A percentile compares a stretch with the other conserved stretches of the same genome.
phyloP scores from a whole-genome alignment of 2,113 vertebrate species.

The Myiozetetes cayanensis region DNA sequence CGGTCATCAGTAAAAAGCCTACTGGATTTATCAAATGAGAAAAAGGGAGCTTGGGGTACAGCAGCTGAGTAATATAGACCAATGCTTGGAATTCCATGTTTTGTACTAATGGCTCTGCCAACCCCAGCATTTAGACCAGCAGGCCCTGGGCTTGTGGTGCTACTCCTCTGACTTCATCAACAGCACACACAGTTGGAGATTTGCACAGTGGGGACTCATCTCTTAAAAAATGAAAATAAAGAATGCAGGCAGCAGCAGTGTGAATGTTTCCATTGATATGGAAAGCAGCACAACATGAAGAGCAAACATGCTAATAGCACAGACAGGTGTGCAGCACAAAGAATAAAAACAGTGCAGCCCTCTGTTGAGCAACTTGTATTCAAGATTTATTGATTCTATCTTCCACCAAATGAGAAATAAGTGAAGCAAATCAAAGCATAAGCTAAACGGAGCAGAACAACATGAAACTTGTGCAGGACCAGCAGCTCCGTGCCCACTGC shows the following conservation, averaged over 20 bases:
- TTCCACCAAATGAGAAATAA: constrained; percentile 31
- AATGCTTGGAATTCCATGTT: background rate
- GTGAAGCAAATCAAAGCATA: constrained; percentile 41
- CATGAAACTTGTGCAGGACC: background rate
- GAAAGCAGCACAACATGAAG: background rate
- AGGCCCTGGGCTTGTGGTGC: background rate
- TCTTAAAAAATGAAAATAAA: background rate
- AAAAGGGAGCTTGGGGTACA: background rate
- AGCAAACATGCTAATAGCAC: background rate
- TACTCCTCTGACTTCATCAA: background rate
- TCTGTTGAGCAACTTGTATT: background rate
- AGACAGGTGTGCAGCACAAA: background rate
- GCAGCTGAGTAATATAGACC: background rate
- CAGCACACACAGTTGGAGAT: background rate
- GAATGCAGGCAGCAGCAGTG: background rate
- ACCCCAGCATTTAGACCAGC: background rate
- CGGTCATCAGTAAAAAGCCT: background rate
- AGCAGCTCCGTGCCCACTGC: background rate
- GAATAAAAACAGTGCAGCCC: background rate
- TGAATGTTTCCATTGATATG: background rate
- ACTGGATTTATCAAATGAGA: background rate
- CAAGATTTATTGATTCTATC: constrained; percentile 34
- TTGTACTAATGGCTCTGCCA: background rate
- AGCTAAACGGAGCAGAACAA: constrained; percentile 34
- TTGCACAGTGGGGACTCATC: background rate